phyloP scores from a whole-genome alignment of 2,113 vertebrate genomes.

The Cryptotis parvus region DNA sequence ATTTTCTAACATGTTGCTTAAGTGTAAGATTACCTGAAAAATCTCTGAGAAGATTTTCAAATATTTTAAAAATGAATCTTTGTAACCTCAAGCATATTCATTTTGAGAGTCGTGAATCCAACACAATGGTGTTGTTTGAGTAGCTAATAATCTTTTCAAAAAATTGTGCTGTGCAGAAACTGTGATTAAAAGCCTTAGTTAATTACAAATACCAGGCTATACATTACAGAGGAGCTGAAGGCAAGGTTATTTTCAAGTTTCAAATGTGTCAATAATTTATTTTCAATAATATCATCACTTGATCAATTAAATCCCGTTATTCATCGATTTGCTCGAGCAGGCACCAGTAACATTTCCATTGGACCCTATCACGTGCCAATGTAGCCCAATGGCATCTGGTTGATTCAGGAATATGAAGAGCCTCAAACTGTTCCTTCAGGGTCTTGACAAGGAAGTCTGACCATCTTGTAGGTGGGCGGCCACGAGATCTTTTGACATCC shows the following conservation, averaged over 20 bases:
- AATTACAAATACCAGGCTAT: constrained; percentile 56
- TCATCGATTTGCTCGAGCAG: no score
- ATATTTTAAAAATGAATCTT: no score
- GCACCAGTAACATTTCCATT: no score
- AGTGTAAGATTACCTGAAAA: not conserved
- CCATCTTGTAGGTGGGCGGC: no score
- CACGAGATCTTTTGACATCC: no score
- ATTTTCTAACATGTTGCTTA: not conserved
- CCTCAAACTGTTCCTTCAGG: no score
- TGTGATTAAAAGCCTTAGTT: constrained; percentile 49
- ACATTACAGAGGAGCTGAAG: constrained; percentile 56
- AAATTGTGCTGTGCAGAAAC: constrained; percentile 50
- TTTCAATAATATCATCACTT: no score
- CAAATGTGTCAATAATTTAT: constrained; percentile 73
- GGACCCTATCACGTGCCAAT: no score
- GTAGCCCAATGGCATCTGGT: no score
- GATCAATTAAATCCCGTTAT: no score
- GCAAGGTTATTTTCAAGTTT: constrained; percentile 58
- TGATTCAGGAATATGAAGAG: no score
- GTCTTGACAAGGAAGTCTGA: no score
- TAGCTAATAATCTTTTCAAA: not conserved
- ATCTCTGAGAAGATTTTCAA: not conserved
- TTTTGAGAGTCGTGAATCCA: not conserved
- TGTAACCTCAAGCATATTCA: not conserved
- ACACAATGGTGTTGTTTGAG: not conserved